Base-by-base conservation (phyloP, 2,888 invertebrate species). In the Branchipolynoe longqiensis region DNA sequence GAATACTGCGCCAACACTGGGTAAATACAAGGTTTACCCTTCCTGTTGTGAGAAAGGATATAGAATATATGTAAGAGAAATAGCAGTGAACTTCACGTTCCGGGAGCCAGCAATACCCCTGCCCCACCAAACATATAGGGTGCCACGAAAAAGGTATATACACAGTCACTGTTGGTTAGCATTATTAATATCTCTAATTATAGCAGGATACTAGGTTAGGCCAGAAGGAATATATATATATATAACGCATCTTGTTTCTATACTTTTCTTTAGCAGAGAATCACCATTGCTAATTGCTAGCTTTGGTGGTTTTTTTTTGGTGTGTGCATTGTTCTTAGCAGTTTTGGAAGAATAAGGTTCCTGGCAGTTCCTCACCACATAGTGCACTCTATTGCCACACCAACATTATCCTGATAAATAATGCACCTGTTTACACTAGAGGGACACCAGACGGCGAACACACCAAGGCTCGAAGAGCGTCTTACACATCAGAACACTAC, bases 101-200 rank as follows among this genome's bases (percentile, higher is more conserved):
- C 73, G 83, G 86, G 58, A 56, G 86, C 86, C 84, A 86, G 81
- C 86, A 86, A 86, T 86, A 84, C 86, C 86, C 86, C 86, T 86
- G 86, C 84, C 86, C 86, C 86, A 86, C 83, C 84, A 83, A 84
- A 84, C 82, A 78, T 41, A 78, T 41, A 54, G 41, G 48, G 56
- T 62, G 73, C 85, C 85, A 85, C 83, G 85, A 85, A 83, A 85
- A 85, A 8, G 48, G 48, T 12, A 48, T 48, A 12, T 48, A 12
- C 48, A 48, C 8, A 12, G 48, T 18, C 48, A 48, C 18, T 48
- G 8, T 48, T 12, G 48, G 48, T 8, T 48, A 12, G n/a, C n/a
- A n/a, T n/a, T n/a, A n/a, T n/a, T n/a, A n/a, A n/a, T n/a, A n/a
- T n/a, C n/a, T n/a, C n/a, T n/a, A n/a, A n/a, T n/a, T 8, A 48